Evolutionary conservation across 2,113 vertebrate genomes (phyloP), one percentile per base, ranked within the genome.

Genomic region (Todiramphus saurophagus): DNA sequence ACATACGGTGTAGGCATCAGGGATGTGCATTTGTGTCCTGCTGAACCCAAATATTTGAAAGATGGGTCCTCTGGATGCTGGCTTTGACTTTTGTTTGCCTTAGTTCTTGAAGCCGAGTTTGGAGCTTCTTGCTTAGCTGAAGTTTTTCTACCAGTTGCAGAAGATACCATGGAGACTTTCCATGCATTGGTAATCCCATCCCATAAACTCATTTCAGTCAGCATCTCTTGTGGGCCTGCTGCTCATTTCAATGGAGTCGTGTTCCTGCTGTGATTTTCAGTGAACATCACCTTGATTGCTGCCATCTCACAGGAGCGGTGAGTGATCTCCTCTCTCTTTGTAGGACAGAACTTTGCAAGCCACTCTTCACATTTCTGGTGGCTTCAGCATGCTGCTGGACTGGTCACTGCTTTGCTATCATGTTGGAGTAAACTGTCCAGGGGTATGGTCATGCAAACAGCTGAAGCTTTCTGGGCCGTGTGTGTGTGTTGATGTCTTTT

Each of bases 361-460:
- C 46, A 62, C 41, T 10, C n/a, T 11, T 25, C 13, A 2, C 16
- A 3, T 31, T 78, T 78, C 19, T 66, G 53, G 35, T 73, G 59
- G 58, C 46, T 77, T 39, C 27, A 37, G 1, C 18, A 4, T 28
- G 37, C 62, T 68, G 63, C 20, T 44, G 35, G n/a, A 16, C 37
- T 8, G 24, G 35, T n/a, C 63, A 10, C 43, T 44, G 3, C 46
- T 78, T 73, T 67, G 66, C 60, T 44, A 0, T 60, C 46, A 16
- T 0, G 1, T 11, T 1, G 6, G 27, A 56, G 5, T 28, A 53
- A 53, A 30, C 63, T 53, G n/a, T 14, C 23, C 28, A 19, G 43
- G 48, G 39, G 18, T n/a, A 44, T 9, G 18, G 59, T 13, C 41
- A 5, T 21, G 35, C 14, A 16, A 41, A 68, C 60, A 74, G 31